Conservation (phyloP, 2,113 vertebrate genomes). For the Genyomyrus donnyi region DNA sequence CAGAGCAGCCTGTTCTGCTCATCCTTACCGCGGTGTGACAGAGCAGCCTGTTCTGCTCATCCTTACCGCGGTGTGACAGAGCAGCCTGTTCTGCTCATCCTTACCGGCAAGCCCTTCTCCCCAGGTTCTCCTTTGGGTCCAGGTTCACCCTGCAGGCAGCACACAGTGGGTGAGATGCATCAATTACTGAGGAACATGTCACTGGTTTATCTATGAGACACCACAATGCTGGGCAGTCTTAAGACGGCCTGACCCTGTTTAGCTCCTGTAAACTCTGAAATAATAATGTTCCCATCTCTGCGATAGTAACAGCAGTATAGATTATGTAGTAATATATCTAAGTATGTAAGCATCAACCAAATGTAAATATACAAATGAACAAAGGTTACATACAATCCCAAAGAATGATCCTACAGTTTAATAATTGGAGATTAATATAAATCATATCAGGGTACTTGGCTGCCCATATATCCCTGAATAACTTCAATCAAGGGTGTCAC, state of each 20-base stretch:
- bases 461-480: background rate
- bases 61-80: too few relatives aligned
- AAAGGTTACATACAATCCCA: background rate
- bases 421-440: background rate
- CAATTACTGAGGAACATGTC: background rate
- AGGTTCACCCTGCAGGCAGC: constrained; percentile 62
- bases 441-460: background rate
- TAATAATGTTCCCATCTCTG: background rate
- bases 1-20: too few relatives aligned
- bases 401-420: background rate
- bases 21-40: constrained; percentile 54
- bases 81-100: too few relatives aligned
- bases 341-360: background rate
- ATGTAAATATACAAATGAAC: background rate
- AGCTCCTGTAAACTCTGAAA: background rate
- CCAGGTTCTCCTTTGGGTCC: constrained; percentile 83
- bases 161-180: background rate
- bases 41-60: too few relatives aligned
- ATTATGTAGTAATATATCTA: background rate
- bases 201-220: background rate
- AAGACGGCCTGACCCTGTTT: background rate
- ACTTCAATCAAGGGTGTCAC: background rate
- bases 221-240: background rate
- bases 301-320: background rate
- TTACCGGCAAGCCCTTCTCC: constrained; percentile 81